Percentiles rank a stretch among this genome's conserved stretches.
phyloP scores from a whole-genome alignment of 53 echinoderm and acorn worm genomes.

The Paelopatides confundens region DNA sequence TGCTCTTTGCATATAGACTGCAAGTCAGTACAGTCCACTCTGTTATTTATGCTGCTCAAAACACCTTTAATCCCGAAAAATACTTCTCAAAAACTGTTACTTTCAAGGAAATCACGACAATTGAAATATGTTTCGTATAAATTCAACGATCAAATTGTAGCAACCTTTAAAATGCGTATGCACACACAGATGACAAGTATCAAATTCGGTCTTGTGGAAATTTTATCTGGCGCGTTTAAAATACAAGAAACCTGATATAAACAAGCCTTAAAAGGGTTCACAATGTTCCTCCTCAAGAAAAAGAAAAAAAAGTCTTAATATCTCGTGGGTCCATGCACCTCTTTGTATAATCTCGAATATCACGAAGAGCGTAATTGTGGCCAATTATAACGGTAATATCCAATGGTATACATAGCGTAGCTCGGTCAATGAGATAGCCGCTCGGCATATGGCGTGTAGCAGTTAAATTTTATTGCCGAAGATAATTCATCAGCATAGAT shows the following conservation, averaged over 20 bases:
- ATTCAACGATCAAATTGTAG: neutral
- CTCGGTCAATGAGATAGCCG: conserved; percentile 25
- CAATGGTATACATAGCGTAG: conserved; percentile 14
- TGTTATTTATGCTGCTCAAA: too few species aligned
- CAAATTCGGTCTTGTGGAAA: conserved; percentile 21
- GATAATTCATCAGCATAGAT: conserved; percentile 39
- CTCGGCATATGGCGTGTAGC: conserved; percentile 37
- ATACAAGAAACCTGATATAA: conserved; percentile 23
- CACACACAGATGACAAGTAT: conserved; percentile 19
- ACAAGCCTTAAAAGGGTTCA: conserved; percentile 17
- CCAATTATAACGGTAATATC: conserved; percentile 27
- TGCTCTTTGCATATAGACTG: too few species aligned
- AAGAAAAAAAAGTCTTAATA: neutral
- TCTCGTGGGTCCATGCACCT: conserved; percentile 25
- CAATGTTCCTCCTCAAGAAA: neutral
- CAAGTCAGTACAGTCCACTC: too few species aligned
- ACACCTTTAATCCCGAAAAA: too few species aligned
- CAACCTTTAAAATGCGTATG: conserved; percentile 14
- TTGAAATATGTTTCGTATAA: conserved; percentile 34
- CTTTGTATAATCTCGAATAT: conserved; percentile 24
- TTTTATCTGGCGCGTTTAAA: conserved; percentile 4
- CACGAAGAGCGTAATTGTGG: conserved; percentile 10
- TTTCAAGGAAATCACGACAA: neutral
- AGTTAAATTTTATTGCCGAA: conserved; percentile 35
- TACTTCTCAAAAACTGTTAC: conserved; percentile 14